Conservation (phyloP, 2,797 vertebrate species). For the Percopsis omiscomaycus region DNA sequence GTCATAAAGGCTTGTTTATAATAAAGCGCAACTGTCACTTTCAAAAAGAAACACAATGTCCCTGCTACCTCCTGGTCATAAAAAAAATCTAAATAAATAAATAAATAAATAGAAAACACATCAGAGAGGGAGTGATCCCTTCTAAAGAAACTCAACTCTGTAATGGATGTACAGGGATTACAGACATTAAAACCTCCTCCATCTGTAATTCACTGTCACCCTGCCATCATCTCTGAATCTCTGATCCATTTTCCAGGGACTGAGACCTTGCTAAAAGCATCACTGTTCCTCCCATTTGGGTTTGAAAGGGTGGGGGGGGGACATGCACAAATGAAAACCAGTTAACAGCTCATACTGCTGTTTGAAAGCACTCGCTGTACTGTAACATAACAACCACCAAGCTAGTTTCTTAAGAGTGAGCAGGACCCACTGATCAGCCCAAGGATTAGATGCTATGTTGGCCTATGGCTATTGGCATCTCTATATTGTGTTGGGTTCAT, state of each 20-base stretch:
- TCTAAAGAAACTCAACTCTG: conserved; percentile 75
- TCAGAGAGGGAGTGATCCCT: conserved; percentile 73
- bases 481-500: conserved; percentile 64
- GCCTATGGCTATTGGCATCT: conserved; percentile 69
- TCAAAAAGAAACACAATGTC: conserved; percentile 69
- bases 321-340: conserved; percentile 64
- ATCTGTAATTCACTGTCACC: conserved; percentile 79
- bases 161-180: conserved; percentile 77
- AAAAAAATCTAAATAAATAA: conserved; percentile 14
- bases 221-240: conserved; percentile 77
- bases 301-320: conserved; percentile 55
- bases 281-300: conserved; percentile 73
- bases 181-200: conserved; percentile 76
- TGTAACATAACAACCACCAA: conserved; percentile 74
- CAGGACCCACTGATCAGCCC: conserved; percentile 71
- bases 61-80: conserved; percentile 64
- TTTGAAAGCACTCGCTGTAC: conserved; percentile 76
- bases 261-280: conserved; percentile 78
- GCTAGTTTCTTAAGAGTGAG: conserved; percentile 65
- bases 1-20: conserved; percentile 56
- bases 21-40: conserved; percentile 52
- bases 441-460: conserved; percentile 58
- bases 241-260: conserved; percentile 78
- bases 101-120: conserved; percentile 56
- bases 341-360: conserved; percentile 70